These are phyloP conservation scores for Dolichomitus sp. DNA, from an alignment of 2,888 invertebrate species.

Conservation along the genomic window DNA sequence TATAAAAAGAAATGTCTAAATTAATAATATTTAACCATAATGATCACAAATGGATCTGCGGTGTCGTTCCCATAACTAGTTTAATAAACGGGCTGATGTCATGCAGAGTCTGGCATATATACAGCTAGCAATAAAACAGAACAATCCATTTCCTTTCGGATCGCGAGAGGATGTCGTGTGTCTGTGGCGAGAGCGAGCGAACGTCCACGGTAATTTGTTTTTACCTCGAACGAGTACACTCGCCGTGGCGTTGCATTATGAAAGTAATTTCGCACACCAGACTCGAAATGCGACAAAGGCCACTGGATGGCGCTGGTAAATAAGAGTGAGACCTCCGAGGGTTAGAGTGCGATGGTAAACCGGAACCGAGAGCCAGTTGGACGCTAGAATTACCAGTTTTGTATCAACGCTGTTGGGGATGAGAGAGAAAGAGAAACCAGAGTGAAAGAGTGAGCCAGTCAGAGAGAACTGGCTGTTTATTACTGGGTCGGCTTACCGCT, in stretches of 20 bases:
- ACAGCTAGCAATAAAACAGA: constrained; percentile 17
- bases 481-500: constrained; percentile 67
- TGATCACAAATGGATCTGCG: neutral
- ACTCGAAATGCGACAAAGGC: constrained; percentile 54
- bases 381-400: constrained; percentile 65
- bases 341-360: constrained; percentile 32
- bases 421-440: constrained; percentile 33
- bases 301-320: constrained; percentile 14
- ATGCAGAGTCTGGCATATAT: neutral
- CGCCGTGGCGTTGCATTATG: constrained; percentile 42
- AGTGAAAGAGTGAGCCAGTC: constrained; percentile 47
- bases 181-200: constrained; percentile 25
- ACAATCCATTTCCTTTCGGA: constrained; percentile 40
- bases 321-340: constrained; percentile 7
- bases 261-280: constrained; percentile 47
- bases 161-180: constrained; percentile 14
- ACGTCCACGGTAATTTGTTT: constrained; percentile 51
- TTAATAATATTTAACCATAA: constrained; percentile 4
- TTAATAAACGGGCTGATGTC: constrained; percentile 13
- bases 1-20: constrained; percentile 18
- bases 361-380: constrained; percentile 42
- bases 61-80: neutral
- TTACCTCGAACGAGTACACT: constrained; percentile 43
- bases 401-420: constrained; percentile 52
- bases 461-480: constrained; percentile 66